phyloP scores from a whole-genome alignment of 1,140 invertebrate genomes.

The Drosophila busckii region DNA sequence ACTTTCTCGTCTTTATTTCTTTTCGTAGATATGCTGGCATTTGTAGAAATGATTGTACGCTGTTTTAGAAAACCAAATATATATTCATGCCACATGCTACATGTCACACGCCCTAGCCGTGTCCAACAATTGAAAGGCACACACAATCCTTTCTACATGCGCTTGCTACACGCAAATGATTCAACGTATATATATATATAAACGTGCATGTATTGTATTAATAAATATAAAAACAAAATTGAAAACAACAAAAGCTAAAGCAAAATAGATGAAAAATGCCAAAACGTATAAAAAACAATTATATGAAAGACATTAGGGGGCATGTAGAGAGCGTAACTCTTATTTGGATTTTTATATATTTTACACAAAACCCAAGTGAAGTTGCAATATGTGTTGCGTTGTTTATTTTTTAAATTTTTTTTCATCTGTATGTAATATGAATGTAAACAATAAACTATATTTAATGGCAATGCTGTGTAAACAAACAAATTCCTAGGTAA shows the following conservation, averaged over 20 bases:
- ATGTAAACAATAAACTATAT: slow-evolving; percentile 27
- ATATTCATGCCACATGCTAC: too few relatives aligned
- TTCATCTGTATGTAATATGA: slow-evolving; percentile 12
- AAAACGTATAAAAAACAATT: slow-evolving; percentile 4
- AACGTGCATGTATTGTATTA: slow-evolving; percentile 20
- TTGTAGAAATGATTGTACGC: not conserved
- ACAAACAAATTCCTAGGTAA: too few relatives aligned
- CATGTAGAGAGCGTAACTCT: too few relatives aligned
- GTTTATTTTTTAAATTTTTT: slow-evolving; percentile 8
- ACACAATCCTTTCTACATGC: slow-evolving; percentile 8
- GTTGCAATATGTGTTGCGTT: too few relatives aligned
- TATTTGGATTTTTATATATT: too few relatives aligned
- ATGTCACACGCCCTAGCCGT: too few relatives aligned
- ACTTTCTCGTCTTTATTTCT: too few relatives aligned
- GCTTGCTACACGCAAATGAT: slow-evolving; percentile 15
- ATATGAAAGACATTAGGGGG: too few relatives aligned
- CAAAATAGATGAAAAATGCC: slow-evolving; percentile 3
- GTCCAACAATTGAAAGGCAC: slow-evolving; percentile 6
- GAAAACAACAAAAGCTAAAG: not conserved
- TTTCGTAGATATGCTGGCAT: slow-evolving; percentile 6
- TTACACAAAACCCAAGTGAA: slow-evolving; percentile 4
- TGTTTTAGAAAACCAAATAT: not conserved
- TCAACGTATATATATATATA: slow-evolving; percentile 4
- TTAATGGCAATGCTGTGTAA: slow-evolving; percentile 13
- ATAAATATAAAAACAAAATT: slow-evolving; percentile 17